A percentile compares a stretch with the other conserved stretches of the same genome.
Conservation (phyloP, 1,140 invertebrate genomes). For the Drosophila repletoides region DNA sequence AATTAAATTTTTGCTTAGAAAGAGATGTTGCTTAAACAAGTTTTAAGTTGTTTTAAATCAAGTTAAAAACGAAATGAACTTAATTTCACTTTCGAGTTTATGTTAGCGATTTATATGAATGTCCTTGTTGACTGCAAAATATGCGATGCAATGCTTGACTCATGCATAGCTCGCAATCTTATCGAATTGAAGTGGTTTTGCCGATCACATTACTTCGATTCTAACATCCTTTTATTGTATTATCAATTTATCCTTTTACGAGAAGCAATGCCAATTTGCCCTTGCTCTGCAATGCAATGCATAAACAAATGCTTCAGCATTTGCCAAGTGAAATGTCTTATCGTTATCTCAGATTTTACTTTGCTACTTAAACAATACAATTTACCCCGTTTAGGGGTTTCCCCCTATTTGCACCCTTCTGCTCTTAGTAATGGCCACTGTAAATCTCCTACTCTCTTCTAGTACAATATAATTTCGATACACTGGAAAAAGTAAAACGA, state of each 20-base stretch:
- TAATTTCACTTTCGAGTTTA: no score
- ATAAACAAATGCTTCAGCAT: conserved; percentile 42
- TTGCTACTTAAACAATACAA: conserved; percentile 66
- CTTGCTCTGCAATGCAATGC: conserved; percentile 16
- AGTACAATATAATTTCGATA: conserved; percentile 74
- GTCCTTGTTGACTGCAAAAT: no score
- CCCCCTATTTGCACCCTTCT: no score
- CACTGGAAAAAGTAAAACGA: no score
- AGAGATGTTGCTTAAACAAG: no score
- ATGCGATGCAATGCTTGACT: background rate
- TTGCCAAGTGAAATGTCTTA: conserved; percentile 53
- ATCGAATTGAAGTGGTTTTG: background rate
- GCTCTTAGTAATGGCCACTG: conserved; percentile 47
- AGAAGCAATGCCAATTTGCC: no score
- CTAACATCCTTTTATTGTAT: conserved; percentile 33
- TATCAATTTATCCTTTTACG: conserved; percentile 10
- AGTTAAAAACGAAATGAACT: no score
- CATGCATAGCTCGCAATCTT: background rate
- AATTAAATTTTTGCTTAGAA: no score
- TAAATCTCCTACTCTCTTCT: conserved; percentile 72
- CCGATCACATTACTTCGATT: conserved; percentile 4
- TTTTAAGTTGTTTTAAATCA: no score
- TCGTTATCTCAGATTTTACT: conserved; percentile 55
- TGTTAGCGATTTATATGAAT: no score
- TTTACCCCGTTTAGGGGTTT: conserved; percentile 10